Evolutionary conservation across 2,113 vertebrate genomes (phyloP).

Genomic region (Numenius arquata): DNA sequence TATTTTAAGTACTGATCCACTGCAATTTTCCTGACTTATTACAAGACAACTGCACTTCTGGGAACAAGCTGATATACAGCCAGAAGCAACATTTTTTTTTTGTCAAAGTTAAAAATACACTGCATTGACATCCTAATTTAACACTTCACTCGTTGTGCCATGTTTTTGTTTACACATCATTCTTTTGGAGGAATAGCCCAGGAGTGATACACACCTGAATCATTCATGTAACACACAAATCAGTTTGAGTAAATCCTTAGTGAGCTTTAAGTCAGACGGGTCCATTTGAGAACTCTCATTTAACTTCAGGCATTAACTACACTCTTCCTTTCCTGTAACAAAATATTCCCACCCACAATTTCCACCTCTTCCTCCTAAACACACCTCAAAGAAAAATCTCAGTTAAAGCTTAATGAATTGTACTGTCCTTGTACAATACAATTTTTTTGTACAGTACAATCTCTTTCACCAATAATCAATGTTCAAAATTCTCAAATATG

Average conservation of each 20-base stretch:
- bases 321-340: not conserved
- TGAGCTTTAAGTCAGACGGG: not conserved
- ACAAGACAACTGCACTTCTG: not conserved
- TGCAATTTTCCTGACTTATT: conserved; percentile 9
- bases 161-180: not conserved
- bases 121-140: not conserved
- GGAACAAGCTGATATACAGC: conserved; percentile 14
- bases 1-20: not conserved
- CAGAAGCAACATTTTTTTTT: not conserved
- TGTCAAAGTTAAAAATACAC: not conserved
- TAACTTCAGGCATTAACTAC: not conserved
- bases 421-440: not conserved
- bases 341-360: not conserved
- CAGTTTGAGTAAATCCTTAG: not conserved
- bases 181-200: not conserved
- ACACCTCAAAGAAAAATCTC: not conserved
- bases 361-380: not conserved
- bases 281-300: not conserved
- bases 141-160: not conserved
- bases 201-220: not conserved
- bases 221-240: not conserved
- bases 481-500: not conserved
- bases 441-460: not conserved
- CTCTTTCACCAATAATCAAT: not conserved
- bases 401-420: not conserved